Evolutionary conservation across 2,888 invertebrate species (phyloP), one percentile per base, ranked within the genome.

Genomic region (Pherbina coryleti): DNA sequence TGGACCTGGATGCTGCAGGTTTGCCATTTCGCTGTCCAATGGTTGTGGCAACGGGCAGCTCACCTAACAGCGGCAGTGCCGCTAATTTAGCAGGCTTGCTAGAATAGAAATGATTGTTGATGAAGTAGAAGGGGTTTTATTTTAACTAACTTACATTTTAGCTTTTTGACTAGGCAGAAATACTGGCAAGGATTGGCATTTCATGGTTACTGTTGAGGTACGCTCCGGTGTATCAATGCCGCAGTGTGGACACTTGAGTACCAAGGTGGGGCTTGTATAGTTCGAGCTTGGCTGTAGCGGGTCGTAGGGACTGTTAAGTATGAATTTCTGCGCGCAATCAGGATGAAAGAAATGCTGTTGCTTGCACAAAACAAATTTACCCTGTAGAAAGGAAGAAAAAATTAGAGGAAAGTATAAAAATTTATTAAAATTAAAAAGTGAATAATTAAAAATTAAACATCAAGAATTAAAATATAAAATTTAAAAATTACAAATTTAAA

Each of bases 281-380:
- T 79, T 91, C 88, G 62, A 90, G 25, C 79, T 72, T 62, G 84
- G 89, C 79, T 91, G 91, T 55, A 90, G 91, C 62, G 91, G 90
- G 81, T 89, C 89, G 77, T 86, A 88, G 11, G 89, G 88, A 44
- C 87, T 86, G 81, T 87, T 90, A 5, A 90, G 83, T 66, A 90
- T 87, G 78, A 87, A 89, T 72, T 89, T 90, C 76, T 88, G 88
- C 17, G 94, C 94, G 86, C 97, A 97, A 76, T 94, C 94, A 76
- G 93, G 90, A 90, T 97, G 97, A 89, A 95, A 97, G 82, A 96
- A 93, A 89, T 97, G 97, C 25, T 93, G 92, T 77, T 92, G 90
- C 72, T 92, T 92, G 88, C 97, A 98, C 83, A 95, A 94, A 84
- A 94, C 92, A 91, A 97, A 97, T 82, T 92, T 92, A 4, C 97